Evolutionary conservation across 2,113 vertebrate species (phyloP), one percentile per base, ranked within the genome.

Genomic region (Prinia subflava): DNA sequence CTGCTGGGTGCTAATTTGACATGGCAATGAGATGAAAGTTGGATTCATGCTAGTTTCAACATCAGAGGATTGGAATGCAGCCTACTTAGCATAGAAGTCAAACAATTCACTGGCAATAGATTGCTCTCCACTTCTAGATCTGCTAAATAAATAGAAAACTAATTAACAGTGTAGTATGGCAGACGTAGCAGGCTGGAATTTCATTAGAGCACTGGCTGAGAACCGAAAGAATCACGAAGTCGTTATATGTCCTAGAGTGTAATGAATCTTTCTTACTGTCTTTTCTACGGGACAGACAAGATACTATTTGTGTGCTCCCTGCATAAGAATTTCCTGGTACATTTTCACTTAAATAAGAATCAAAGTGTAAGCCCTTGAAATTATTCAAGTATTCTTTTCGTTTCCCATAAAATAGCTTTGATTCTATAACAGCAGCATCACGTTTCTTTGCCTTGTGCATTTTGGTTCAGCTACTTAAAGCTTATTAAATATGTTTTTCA

Each of bases 141-240:
- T 95, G 95, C 97, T 98, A 97, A 98, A 98, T 98, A 98, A 98
- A 98, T 97, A 98, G 97, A 97, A 98, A 98, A 98, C 97, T 98
- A 98, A 98, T 98, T 98, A 98, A 98, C 97, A 98, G 96, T 91
- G 96, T 79, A 82, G 74, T 70, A 81, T 57, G 94, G 96, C 96
- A 96, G 97, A 96, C 96, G 96, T 95, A 95, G 90, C 96, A 92
- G 95, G 92, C 95, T 96, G 96, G 96, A 95, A 97, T 98, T 98
- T 98, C 97, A 98, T 98, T 97, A 97, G 89, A 97, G 87, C 83
- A 68, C 92, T 94, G 92, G 64, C 96, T 95, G 96, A 91, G 92
- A 95, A 93, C 87, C 39, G 87, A 95, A 95, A 85, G 89, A 91
- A 93, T 94, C n/a, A 19, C 64, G 2, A 96, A 94, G 96, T 84